Evolutionary conservation across 2,113 vertebrate species (phyloP).

Genomic region (Pyxicephalus adspersus): DNA sequence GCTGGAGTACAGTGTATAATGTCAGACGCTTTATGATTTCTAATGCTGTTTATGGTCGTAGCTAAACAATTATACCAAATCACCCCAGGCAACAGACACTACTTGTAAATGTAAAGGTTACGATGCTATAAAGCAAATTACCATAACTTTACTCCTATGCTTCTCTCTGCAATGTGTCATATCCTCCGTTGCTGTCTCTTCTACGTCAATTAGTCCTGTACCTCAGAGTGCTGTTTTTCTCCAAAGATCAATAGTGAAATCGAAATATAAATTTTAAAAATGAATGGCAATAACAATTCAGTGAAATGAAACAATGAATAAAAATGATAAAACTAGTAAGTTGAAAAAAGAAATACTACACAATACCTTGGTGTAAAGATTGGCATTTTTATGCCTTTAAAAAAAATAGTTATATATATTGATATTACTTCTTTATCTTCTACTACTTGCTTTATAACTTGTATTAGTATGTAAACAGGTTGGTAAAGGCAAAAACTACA

Average conservation of each 20-base stretch:
- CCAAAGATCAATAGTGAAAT: conserved; percentile 15
- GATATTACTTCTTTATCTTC: background rate
- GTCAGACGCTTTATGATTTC: background rate
- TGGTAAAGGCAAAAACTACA: too few species aligned
- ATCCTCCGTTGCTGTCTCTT: conserved; percentile 13
- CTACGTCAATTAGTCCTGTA: conserved; percentile 10
- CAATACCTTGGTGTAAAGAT: too few species aligned
- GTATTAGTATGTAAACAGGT: too few species aligned
- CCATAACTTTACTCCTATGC: background rate
- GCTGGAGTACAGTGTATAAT: background rate
- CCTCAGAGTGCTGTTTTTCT: conserved; percentile 1
- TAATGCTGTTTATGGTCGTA: conserved; percentile 21
- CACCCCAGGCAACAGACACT: background rate
- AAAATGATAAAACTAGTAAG: background rate
- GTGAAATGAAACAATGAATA: conserved; percentile 10
- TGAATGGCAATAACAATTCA: background rate
- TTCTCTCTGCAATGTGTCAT: background rate
- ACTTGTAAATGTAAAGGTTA: conserved; percentile 43
- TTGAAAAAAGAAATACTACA: background rate
- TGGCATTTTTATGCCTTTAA: background rate
- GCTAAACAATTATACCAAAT: conserved; percentile 20
- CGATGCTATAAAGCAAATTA: conserved; percentile 42
- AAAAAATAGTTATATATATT: background rate
- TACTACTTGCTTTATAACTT: background rate
- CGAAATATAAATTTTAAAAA: conserved; percentile 22